Percentiles rank a stretch among this genome's conserved stretches.
These are phyloP conservation scores for Phengaris arion DNA, from an alignment of 2,888 invertebrate genomes.

Conservation along the genomic window DNA sequence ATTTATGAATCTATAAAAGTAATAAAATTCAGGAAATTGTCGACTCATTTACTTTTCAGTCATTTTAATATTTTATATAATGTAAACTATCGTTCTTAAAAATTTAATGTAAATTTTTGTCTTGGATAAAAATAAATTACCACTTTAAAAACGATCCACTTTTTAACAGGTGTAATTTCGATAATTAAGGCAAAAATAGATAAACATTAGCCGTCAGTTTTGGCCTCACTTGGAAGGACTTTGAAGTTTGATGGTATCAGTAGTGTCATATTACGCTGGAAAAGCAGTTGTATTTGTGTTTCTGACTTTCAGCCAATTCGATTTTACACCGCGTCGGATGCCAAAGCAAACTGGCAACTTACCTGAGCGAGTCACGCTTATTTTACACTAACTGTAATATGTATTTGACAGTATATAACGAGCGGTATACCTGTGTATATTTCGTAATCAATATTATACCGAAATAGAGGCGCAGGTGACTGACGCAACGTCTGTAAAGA, in stretches of 20 bases:
- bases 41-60: too few species aligned
- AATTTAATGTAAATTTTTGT: too few species aligned
- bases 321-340: slow-evolving; percentile 65
- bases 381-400: slow-evolving; percentile 34
- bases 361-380: slow-evolving; percentile 50
- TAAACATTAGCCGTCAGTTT: slow-evolving; percentile 7
- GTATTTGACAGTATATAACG: slow-evolving; percentile 2
- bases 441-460: background rate
- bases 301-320: slow-evolving; percentile 74
- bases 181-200: slow-evolving; percentile 3
- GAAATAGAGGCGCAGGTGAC: background rate
- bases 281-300: slow-evolving; percentile 58
- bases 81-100: too few species aligned
- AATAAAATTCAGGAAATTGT: too few species aligned
- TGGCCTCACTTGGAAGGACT: slow-evolving; percentile 36
- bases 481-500: background rate
- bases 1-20: too few species aligned
- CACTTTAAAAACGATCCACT: too few species aligned
- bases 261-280: slow-evolving; percentile 3
- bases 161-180: background rate
- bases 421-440: background rate
- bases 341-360: slow-evolving; percentile 57
- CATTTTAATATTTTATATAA: too few species aligned
- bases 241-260: slow-evolving; percentile 17
- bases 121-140: too few species aligned